phyloP scores from a whole-genome alignment of 2,888 invertebrate genomes.

The Zelleria hepariella region DNA sequence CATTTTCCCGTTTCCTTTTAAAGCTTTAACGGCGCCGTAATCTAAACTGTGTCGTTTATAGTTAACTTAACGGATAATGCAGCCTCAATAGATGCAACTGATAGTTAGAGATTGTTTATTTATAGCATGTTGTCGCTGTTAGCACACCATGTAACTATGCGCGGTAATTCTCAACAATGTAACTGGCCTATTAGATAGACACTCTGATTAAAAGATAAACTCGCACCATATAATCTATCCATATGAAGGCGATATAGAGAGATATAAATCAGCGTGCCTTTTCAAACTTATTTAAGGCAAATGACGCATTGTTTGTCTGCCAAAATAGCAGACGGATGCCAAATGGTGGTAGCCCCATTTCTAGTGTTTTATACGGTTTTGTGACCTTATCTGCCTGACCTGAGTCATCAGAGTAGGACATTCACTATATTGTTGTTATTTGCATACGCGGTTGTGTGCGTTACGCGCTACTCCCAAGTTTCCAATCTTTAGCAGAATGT shows the following conservation, averaged over 20 bases:
- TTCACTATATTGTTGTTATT: not conserved
- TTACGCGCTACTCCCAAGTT: not conserved
- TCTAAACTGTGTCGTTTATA: not conserved
- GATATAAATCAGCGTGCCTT: not conserved
- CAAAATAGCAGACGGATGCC: not conserved
- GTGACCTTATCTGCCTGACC: not conserved
- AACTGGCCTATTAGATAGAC: not conserved
- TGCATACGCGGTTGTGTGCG: not conserved
- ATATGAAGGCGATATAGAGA: not conserved
- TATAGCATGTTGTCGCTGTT: not conserved
- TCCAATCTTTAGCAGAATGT: not conserved
- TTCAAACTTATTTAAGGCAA: not conserved
- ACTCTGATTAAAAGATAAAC: not conserved
- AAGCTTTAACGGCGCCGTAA: conserved; percentile 2
- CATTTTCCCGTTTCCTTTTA: conserved; percentile 1
- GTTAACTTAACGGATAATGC: not conserved
- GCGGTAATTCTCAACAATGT: not conserved
- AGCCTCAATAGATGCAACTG: not conserved
- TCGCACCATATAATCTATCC: not conserved
- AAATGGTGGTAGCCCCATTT: not conserved
- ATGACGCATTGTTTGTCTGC: conserved; percentile 1
- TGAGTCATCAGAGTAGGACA: not conserved
- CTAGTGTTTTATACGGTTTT: not conserved
- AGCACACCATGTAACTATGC: not conserved
- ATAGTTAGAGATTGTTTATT: not conserved